A percentile compares a stretch with the other conserved stretches of the same genome.
These are phyloP conservation scores for Pteromalus puparum DNA, from an alignment of 1,140 invertebrate genomes.

Conservation along the genomic window DNA sequence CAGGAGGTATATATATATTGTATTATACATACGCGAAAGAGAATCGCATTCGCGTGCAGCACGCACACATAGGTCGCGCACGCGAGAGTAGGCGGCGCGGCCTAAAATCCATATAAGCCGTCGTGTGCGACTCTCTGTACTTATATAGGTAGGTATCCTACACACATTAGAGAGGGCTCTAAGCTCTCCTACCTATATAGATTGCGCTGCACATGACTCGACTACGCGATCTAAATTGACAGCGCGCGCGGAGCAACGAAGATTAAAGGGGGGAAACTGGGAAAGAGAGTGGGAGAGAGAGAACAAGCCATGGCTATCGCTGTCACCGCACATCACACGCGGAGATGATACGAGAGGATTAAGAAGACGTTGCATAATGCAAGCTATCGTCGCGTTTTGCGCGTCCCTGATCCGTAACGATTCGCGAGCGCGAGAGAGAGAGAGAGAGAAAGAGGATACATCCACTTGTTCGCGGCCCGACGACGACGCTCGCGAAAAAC, in stretches of 20 bases:
- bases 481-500: background rate
- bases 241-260: background rate
- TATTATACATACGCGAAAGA: background rate
- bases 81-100: slow-evolving; percentile 1
- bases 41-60: background rate
- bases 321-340: no score
- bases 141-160: no score
- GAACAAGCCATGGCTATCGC: no score
- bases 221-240: background rate
- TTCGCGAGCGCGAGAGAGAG: no score
- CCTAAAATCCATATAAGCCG: slow-evolving; percentile 3
- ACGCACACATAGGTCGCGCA: background rate
- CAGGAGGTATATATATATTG: no score
- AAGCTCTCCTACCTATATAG: no score
- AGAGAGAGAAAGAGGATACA: slow-evolving; percentile 51
- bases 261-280: no score
- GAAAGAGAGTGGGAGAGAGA: no score
- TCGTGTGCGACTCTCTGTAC: background rate
- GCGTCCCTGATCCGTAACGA: background rate
- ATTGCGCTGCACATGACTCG: background rate
- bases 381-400: background rate
- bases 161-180: background rate
- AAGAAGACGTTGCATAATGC: background rate
- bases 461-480: background rate
- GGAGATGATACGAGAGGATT: background rate